phyloP scores from a whole-genome alignment of 2,113 vertebrate genomes.

The Lophura nycthemera region DNA sequence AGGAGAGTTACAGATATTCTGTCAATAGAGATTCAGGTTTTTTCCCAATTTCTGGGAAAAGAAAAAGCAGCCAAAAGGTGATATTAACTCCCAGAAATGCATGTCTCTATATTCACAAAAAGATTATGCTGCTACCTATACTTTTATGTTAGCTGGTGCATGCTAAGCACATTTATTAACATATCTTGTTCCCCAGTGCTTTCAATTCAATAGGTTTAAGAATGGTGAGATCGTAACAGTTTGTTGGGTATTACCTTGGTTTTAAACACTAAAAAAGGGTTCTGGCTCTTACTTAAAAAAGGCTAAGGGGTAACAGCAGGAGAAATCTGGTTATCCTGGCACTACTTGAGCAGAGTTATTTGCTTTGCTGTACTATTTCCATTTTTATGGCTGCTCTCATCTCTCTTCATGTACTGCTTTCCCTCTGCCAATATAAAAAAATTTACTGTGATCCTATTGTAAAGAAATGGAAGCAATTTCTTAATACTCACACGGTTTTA shows the following conservation, averaged over 20 bases:
- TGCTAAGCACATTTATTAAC: not conserved
- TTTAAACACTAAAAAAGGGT: not conserved
- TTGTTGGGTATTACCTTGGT: not conserved
- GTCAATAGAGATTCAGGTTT: not conserved
- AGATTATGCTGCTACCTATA: not conserved
- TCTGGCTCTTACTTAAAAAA: conserved; percentile 26
- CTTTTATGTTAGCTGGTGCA: not conserved
- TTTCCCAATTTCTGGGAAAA: not conserved
- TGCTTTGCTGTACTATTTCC: not conserved
- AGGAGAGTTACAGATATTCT: not conserved
- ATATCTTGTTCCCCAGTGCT: not conserved
- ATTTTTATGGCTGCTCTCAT: not conserved
- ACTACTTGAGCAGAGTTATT: not conserved
- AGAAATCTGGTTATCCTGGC: not conserved
- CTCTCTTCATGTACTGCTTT: not conserved
- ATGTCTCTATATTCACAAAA: not conserved
- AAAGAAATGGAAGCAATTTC: not conserved
- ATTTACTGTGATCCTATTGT: not conserved
- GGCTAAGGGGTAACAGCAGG: not conserved
- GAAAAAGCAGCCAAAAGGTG: not conserved
- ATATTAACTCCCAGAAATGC: not conserved
- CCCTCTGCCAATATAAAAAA: not conserved
- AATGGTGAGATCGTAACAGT: not conserved
- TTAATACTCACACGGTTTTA: not conserved
- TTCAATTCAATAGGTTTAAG: not conserved